phyloP scores from a whole-genome alignment of 2,888 invertebrate genomes.

The Protodeltote pygarga region DNA sequence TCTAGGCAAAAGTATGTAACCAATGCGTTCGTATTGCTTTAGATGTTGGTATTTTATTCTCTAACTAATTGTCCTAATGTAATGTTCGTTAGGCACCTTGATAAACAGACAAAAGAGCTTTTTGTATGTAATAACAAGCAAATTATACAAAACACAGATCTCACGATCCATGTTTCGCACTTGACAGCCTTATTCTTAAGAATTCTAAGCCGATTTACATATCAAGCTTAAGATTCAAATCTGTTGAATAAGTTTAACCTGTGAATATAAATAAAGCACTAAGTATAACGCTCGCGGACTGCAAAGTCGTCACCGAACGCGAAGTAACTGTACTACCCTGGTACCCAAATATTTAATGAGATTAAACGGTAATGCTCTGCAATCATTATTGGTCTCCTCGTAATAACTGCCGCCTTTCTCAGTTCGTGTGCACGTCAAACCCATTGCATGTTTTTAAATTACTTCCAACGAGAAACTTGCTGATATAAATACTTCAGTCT shows the following conservation, averaged over 20 bases:
- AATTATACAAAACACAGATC: conserved; percentile 43
- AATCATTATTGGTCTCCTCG: conserved; percentile 49
- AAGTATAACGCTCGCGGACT: conserved; percentile 64
- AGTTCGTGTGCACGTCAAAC: conserved; percentile 45
- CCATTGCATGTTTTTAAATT: conserved; percentile 43
- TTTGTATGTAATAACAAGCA: conserved; percentile 16
- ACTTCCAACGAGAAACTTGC: conserved; percentile 35
- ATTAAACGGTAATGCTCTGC: conserved; percentile 59
- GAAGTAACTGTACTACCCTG: conserved; percentile 56
- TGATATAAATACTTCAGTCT: conserved; percentile 40
- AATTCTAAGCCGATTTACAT: conserved; percentile 67
- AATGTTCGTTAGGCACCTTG: no score
- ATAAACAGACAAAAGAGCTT: conserved; percentile 2
- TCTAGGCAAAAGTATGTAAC: conserved; percentile 4
- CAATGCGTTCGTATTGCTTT: background rate
- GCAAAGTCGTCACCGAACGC: conserved; percentile 57
- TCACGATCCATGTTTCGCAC: conserved; percentile 50
- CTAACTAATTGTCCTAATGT: conserved; percentile 2
- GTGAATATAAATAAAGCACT: conserved; percentile 71
- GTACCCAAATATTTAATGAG: conserved; percentile 56
- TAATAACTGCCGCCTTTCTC: conserved; percentile 27
- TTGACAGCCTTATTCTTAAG: conserved; percentile 58
- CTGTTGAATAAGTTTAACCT: conserved; percentile 66
- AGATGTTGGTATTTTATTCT: background rate
- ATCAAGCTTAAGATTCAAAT: conserved; percentile 67